A percentile compares a stretch with the other conserved stretches of the same genome.
Conservation (phyloP, 2,113 vertebrate genomes). For the Naja naja region DNA sequence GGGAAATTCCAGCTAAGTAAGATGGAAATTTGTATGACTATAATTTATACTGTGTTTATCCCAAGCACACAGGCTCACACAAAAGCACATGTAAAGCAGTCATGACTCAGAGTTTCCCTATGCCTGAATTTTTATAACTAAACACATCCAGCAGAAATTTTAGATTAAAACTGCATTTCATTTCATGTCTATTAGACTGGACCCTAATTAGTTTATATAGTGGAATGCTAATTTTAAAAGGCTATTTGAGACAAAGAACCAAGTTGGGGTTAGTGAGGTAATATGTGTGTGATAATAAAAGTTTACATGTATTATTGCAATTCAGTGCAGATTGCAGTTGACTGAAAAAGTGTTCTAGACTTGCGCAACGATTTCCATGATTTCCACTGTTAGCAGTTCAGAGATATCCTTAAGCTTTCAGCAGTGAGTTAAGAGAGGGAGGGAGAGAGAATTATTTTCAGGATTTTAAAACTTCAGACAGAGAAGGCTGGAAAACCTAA, state of each 20-base stretch:
- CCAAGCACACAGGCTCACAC: not conserved
- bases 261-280: conserved; percentile 15
- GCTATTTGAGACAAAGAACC: conserved; percentile 27
- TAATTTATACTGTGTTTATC: not conserved
- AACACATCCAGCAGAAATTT: not conserved
- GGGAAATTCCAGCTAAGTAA: not conserved
- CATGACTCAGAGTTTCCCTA: not conserved
- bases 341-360: conserved; percentile 61
- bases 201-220: not conserved
- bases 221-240: conserved; percentile 43
- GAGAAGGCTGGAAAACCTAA: conserved; percentile 61
- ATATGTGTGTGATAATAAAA: not conserved
- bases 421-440: conserved; percentile 41
- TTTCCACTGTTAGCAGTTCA: conserved; percentile 56
- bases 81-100: not conserved
- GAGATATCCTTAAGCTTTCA: conserved; percentile 63
- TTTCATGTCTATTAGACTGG: not conserved
- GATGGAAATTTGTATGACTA: not conserved
- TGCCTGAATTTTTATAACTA: not conserved
- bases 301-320: conserved; percentile 63
- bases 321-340: conserved; percentile 61
- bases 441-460: conserved; percentile 34
- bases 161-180: not conserved
- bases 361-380: conserved; percentile 55
- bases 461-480: conserved; percentile 66